phyloP scores from a whole-genome alignment of 2,888 invertebrate species.

The Papilio elwesi region DNA sequence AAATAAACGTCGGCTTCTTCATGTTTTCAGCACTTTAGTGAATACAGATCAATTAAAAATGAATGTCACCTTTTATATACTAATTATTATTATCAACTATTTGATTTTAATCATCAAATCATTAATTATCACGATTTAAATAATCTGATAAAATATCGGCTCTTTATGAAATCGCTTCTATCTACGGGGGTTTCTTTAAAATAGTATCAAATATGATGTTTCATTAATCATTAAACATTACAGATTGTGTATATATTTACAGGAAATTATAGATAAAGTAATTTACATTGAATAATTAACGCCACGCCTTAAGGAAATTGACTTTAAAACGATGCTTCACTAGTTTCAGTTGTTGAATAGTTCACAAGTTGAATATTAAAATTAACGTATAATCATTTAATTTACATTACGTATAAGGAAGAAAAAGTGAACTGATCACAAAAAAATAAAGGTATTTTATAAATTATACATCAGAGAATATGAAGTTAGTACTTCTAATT shows the following conservation, averaged over 20 bases:
- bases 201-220: neutral
- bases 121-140: conserved; percentile 14
- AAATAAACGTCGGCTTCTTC: conserved; percentile 37
- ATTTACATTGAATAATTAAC: neutral
- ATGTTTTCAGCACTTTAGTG: conserved; percentile 33
- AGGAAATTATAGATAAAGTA: neutral
- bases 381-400: too few relatives aligned
- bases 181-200: conserved; percentile 5
- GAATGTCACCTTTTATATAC: conserved; percentile 27
- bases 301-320: conserved; percentile 8
- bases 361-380: too few relatives aligned
- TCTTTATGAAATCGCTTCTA: conserved; percentile 9
- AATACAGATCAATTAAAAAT: conserved; percentile 1
- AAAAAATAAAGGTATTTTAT: too few relatives aligned
- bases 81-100: conserved; percentile 21
- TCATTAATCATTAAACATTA: neutral
- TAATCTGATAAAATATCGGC: conserved; percentile 19
- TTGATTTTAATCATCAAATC: conserved; percentile 31
- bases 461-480: too few relatives aligned
- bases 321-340: neutral
- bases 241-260: neutral
- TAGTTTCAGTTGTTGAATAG: too few relatives aligned
- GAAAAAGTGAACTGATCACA: too few relatives aligned
- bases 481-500: too few relatives aligned
- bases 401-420: too few relatives aligned